These are phyloP conservation scores for Parasteatoda lunata DNA, from an alignment of 2,888 invertebrate species.

Conservation along the genomic window DNA sequence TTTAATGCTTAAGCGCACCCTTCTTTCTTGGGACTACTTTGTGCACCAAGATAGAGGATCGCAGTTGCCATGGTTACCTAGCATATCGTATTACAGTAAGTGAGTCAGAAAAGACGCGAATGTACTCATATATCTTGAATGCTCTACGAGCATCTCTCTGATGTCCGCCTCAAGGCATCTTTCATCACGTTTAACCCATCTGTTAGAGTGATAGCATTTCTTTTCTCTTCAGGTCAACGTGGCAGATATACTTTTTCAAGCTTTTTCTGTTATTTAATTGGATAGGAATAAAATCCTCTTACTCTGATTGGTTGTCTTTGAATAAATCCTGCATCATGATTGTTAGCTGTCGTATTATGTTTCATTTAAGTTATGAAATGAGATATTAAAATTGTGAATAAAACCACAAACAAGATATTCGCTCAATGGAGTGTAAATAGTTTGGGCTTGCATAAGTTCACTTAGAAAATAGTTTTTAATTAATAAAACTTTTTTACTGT, in stretches of 20 bases:
- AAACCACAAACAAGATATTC: no score
- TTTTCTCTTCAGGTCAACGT: neutral
- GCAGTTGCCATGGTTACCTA: conserved; percentile 46
- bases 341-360: neutral
- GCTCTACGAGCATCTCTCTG: conserved; percentile 37
- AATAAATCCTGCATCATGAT: no score
- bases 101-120: conserved; percentile 20
- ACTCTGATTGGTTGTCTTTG: conserved; percentile 15
- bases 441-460: no score
- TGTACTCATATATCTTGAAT: conserved; percentile 56
- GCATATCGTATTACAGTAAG: conserved; percentile 61
- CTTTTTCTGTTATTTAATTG: conserved; percentile 16
- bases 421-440: no score
- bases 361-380: neutral
- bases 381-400: no score
- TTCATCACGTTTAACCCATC: conserved; percentile 45
- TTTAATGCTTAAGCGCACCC: conserved; percentile 35
- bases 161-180: conserved; percentile 26
- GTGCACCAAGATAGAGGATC: conserved; percentile 21
- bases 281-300: conserved; percentile 28
- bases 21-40: conserved; percentile 1
- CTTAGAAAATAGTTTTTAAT: no score
- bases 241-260: neutral
- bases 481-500: no score
- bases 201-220: conserved; percentile 13